phyloP scores from a whole-genome alignment of 2,888 invertebrate genomes.

The Tipula lateralis region DNA sequence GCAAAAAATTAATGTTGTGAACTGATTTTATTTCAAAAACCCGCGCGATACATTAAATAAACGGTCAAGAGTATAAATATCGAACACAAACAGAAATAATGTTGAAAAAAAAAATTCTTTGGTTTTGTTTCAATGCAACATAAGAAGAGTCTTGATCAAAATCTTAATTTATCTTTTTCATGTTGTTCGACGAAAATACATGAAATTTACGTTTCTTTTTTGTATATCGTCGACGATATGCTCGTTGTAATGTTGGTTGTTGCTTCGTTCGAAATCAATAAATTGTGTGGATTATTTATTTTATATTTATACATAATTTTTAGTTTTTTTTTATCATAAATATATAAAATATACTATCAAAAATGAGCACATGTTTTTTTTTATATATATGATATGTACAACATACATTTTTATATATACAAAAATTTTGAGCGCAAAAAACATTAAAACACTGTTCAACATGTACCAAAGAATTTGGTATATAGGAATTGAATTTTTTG shows the following conservation, averaged over 20 bases:
- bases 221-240: background rate
- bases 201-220: conserved; percentile 5
- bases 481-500: background rate
- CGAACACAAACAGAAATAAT: background rate
- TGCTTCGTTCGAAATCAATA: conserved; percentile 1
- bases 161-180: conserved; percentile 24
- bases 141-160: conserved; percentile 13
- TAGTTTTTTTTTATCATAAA: background rate
- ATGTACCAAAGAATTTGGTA: background rate
- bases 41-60: background rate
- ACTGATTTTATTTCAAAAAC: background rate
- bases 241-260: background rate
- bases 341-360: conserved; percentile 11
- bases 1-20: background rate
- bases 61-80: background rate
- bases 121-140: background rate
- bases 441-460: background rate
- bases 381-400: background rate
- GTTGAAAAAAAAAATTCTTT: background rate
- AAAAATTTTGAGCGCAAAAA: background rate
- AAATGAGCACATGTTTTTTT: background rate
- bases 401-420: background rate
- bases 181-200: conserved; percentile 5
- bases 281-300: conserved; percentile 24
- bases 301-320: conserved; percentile 11